Percentiles rank a stretch among this genome's conserved stretches.
Evolutionary conservation across 2,797 vertebrate species (phyloP).

Genomic region (Aldrovandia affinis): DNA sequence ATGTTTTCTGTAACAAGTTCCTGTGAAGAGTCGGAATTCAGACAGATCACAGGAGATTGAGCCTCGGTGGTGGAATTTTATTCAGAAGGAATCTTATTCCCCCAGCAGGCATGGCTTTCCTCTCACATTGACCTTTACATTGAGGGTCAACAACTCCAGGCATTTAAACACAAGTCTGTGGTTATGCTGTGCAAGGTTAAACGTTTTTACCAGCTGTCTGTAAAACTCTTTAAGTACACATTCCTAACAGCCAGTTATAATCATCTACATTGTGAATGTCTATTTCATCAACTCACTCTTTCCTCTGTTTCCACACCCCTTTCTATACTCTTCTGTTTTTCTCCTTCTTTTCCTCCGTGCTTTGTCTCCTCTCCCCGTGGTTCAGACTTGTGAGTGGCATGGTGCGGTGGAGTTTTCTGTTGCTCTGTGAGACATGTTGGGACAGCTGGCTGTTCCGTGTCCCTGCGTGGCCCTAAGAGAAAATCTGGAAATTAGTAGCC

Average conservation of each 20-base stretch:
- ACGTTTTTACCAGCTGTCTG: constrained; percentile 1
- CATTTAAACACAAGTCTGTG: constrained; percentile 13
- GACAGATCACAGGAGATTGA: constrained; percentile 24
- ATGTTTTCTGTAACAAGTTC: not conserved
- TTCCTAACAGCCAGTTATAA: not conserved
- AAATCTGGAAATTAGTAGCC: constrained; percentile 20
- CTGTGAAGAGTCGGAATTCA: not conserved
- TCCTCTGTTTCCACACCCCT: not conserved
- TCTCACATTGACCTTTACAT: constrained; percentile 19
- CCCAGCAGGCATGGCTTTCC: constrained; percentile 10
- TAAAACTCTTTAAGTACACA: not conserved
- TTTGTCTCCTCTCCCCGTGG: not conserved
- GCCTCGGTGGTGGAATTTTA: no score
- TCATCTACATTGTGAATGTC: no score
- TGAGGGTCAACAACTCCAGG: constrained; percentile 29
- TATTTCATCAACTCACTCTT: not conserved
- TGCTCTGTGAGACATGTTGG: constrained; percentile 7
- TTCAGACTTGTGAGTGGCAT: not conserved
- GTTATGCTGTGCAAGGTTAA: constrained; percentile 21
- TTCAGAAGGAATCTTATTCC: not conserved
- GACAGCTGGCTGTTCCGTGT: constrained; percentile 1
- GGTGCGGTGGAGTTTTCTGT: constrained; percentile 2
- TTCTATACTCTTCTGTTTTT: not conserved
- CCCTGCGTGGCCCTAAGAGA: constrained; percentile 12
- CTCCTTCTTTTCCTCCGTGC: not conserved